Evolutionary conservation across 2,797 vertebrate species (phyloP).

Genomic region (Fistularia tabacaria): DNA sequence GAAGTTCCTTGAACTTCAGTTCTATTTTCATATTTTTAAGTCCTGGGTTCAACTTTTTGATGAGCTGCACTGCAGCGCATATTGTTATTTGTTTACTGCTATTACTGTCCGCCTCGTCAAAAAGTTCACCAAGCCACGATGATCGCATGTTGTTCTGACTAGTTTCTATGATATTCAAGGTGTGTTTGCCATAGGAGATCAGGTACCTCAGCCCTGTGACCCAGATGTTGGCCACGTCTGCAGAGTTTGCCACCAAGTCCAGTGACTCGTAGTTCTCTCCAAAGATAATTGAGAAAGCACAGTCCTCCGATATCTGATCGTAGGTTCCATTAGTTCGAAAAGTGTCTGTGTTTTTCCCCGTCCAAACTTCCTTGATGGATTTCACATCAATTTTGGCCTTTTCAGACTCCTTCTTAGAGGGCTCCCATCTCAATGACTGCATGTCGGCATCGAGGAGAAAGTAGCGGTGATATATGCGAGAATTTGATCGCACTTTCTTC

Average conservation of each 20-base stretch:
- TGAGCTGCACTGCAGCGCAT: constrained; percentile 85
- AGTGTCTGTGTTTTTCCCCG: constrained; percentile 96
- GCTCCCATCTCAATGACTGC: constrained; percentile 97
- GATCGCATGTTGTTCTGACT: constrained; percentile 93
- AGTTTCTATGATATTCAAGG: constrained; percentile 94
- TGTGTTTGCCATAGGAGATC: constrained; percentile 96
- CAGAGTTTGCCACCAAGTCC: constrained; percentile 96
- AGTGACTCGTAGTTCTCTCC: constrained; percentile 96
- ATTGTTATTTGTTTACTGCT: constrained; percentile 81
- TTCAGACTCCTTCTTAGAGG: constrained; percentile 97
- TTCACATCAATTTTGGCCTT: constrained; percentile 97
- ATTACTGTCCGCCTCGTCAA: constrained; percentile 80
- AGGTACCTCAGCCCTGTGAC: constrained; percentile 95
- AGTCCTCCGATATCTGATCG: constrained; percentile 98
- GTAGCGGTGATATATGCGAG: constrained; percentile 90
- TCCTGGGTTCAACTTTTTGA: constrained; percentile 91
- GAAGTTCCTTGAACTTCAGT: constrained; percentile 95
- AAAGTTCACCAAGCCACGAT: constrained; percentile 93
- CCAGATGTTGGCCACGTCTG: constrained; percentile 97
- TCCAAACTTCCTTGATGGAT: constrained; percentile 95
- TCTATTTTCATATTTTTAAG: constrained; percentile 96
- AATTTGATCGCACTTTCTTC: constrained; percentile 95
- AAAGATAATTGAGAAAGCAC: constrained; percentile 94
- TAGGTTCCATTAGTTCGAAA: constrained; percentile 96
- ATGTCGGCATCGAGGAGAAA: constrained; percentile 96